These are phyloP conservation scores for Takifugu flavidus DNA, from an alignment of 2,113 vertebrate genomes.

Conservation along the genomic window DNA sequence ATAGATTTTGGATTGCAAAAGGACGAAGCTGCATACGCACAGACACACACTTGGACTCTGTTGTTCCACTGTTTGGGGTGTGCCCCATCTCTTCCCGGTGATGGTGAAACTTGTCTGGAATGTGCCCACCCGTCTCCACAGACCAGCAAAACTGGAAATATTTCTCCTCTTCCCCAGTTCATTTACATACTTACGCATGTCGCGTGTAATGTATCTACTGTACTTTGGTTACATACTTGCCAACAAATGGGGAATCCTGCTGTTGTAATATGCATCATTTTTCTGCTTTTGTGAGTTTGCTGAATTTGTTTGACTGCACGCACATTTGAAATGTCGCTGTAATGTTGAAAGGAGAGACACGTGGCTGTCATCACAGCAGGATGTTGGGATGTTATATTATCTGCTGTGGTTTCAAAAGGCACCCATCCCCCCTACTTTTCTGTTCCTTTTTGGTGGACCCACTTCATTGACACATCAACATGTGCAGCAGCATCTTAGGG, in stretches of 20 bases:
- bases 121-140: conserved; percentile 4
- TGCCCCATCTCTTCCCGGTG: conserved; percentile 25
- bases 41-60: too few relatives aligned
- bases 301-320: neutral
- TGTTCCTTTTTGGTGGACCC: neutral
- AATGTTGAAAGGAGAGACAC: too few relatives aligned
- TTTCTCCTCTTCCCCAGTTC: neutral
- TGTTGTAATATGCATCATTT: neutral
- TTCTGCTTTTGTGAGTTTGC: too few relatives aligned
- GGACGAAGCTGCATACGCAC: neutral
- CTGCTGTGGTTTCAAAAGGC: neutral
- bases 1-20: conserved; percentile 17
- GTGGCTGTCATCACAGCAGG: too few relatives aligned
- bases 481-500: neutral
- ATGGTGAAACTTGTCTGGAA: conserved; percentile 29
- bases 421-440: neutral
- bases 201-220: conserved; percentile 15
- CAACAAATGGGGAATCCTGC: neutral
- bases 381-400: too few relatives aligned
- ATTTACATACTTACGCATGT: neutral
- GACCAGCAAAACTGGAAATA: conserved; percentile 30
- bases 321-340: neutral
- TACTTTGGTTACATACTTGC: neutral
- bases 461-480: neutral
- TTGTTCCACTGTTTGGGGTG: neutral